Evolutionary conservation across 2,888 invertebrate species (phyloP).

Genomic region (Polymixis lichenea): DNA sequence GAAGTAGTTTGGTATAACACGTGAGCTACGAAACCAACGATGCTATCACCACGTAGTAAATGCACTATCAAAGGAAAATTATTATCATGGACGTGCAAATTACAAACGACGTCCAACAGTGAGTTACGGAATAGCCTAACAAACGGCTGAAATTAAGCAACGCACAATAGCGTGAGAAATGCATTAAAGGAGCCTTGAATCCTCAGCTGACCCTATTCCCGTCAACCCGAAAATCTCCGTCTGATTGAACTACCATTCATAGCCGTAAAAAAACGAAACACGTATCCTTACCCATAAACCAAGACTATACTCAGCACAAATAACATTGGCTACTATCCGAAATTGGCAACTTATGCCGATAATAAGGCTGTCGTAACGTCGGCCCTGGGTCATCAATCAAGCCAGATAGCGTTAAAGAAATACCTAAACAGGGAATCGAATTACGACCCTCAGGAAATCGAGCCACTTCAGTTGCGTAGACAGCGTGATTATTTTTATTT

Average conservation of each 20-base stretch:
- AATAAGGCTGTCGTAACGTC: conserved; percentile 45
- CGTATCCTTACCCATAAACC: conserved; percentile 7
- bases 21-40: background rate
- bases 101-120: background rate
- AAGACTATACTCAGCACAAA: conserved; percentile 21
- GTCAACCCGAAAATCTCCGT: background rate
- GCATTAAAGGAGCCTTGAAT: background rate
- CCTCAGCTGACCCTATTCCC: background rate
- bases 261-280: conserved; percentile 7
- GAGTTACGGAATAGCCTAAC: background rate
- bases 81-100: background rate
- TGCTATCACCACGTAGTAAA: too few species aligned
- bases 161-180: background rate
- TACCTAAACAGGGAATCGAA: conserved; percentile 60
- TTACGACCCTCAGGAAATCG: conserved; percentile 46
- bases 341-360: conserved; percentile 52
- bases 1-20: background rate
- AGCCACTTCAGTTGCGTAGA: conserved; percentile 32
- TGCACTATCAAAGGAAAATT: background rate
- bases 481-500: conserved; percentile 46
- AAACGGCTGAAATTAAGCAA: background rate
- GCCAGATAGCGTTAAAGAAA: conserved; percentile 47
- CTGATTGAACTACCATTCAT: conserved; percentile 8
- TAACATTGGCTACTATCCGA: conserved; percentile 27
- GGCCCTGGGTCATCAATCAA: conserved; percentile 62